Base-by-base conservation (phyloP, 2,888 invertebrate genomes). In the Lasioglossum figueresi region DNA sequence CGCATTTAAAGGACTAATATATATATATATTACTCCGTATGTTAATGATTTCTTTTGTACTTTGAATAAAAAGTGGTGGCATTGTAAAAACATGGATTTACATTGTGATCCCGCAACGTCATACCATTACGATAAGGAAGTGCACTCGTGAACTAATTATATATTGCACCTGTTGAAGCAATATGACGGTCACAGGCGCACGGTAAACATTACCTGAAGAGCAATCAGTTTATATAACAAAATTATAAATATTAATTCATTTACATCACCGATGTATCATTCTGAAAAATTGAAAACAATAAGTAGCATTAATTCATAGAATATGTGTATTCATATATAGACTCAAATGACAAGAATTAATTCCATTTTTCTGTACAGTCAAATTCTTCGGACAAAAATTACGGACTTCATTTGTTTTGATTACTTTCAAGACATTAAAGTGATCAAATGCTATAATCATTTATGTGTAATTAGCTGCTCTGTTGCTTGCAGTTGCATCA, bases 31-130 rank as follows among this genome's bases (percentile, higher is more conserved):
- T n/a, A n/a, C n/a, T n/a, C n/a, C n/a, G n/a, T n/a, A n/a, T 73
- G 40, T 77, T 82, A 70, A 77, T 66, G 2, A 45, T 40, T 76
- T 84, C 34, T 86, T 73, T 72, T 76, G 59, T 34, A 14, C 34
- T 74, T 52, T 40, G 6, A 86, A 84, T 85, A 85, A 82, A 84
- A 70, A 56, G 19, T 43, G 72, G 70, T 76, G 43, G 43, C 56
- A 43, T 73, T 73, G 31, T 2, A 43, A 72, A 34, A 45, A 63
- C 1, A 63, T 34, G 63, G 48, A 66, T 73, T 52, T 68, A 48
- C 5, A 43, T n/a, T 78, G 52, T 6, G 14, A 79, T 23, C 48
- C 48, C 31, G n/a, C 34, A 52, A 52, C 5, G 45, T 73, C 45
- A 52, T 73, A 37, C 10, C 14, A 73, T 52, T 73, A 52, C n/a